Evolutionary conservation across 2,888 invertebrate species (phyloP).

Genomic region (Ectemnius cavifrons): DNA sequence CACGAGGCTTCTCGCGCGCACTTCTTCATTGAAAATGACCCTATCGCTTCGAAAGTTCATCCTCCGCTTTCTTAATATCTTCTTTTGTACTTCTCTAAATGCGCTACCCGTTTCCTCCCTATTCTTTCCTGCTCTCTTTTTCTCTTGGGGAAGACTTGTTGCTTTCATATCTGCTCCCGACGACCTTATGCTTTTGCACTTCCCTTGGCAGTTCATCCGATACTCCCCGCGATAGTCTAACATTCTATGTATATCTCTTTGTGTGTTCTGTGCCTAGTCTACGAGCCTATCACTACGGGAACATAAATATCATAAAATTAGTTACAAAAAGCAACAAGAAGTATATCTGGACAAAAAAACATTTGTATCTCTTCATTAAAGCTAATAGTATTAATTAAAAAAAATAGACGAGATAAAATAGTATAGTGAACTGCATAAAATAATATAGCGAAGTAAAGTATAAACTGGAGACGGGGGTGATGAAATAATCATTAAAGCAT

Average conservation of each 20-base stretch:
- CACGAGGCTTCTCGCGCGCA: constrained; percentile 26
- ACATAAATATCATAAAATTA: neutral
- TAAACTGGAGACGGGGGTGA: too few species aligned
- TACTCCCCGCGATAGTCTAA: too few species aligned
- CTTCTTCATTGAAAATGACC: constrained; percentile 2
- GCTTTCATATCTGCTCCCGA: constrained; percentile 11
- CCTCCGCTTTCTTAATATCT: constrained; percentile 16
- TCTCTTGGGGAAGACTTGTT: constrained; percentile 53
- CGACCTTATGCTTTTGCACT: constrained; percentile 31
- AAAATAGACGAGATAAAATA: too few species aligned
- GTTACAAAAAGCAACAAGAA: neutral
- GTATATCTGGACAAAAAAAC: neutral
- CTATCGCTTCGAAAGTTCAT: constrained; percentile 18
- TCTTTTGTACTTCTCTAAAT: constrained; percentile 51
- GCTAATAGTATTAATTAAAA: too few species aligned
- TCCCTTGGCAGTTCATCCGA: constrained; percentile 17
- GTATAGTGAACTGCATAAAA: too few species aligned
- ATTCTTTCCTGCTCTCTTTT: neutral
- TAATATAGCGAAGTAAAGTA: too few species aligned
- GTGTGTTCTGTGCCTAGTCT: neutral
- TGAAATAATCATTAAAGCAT: too few species aligned
- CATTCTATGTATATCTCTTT: too few species aligned
- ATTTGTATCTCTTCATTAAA: neutral
- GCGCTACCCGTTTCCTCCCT: constrained; percentile 28
- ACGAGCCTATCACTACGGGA: neutral